Conservation (phyloP, 2,888 invertebrate species). For the Steinernema hermaphroditum region DNA sequence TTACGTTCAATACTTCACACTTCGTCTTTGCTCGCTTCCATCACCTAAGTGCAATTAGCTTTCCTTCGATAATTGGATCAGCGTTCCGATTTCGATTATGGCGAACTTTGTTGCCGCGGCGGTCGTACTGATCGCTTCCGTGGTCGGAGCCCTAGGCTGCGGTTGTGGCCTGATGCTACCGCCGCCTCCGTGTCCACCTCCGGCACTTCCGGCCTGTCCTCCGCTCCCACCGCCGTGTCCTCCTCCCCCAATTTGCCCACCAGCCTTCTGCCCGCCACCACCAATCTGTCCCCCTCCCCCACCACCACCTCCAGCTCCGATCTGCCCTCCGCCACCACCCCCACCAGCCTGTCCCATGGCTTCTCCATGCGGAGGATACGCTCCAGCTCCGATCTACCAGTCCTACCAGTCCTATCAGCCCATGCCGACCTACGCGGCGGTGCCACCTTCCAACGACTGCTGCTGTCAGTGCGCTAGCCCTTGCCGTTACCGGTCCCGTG, state of each 20-base stretch:
- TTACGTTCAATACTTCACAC: conserved; percentile 25
- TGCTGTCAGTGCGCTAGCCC: conserved; percentile 60
- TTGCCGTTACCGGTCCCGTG: conserved; percentile 55
- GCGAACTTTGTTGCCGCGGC: background rate
- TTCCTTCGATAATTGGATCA: background rate
- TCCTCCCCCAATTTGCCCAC: conserved; percentile 28
- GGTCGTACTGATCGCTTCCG: background rate
- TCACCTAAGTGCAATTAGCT: conserved; percentile 18
- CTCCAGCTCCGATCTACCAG: conserved; percentile 51
- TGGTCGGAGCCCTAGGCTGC: conserved; percentile 1
- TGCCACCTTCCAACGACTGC: conserved; percentile 54
- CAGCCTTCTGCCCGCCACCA: conserved; percentile 33
- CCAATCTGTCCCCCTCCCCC: conserved; percentile 24
- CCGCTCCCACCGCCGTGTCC: conserved; percentile 30
- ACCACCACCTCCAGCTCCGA: conserved; percentile 14
- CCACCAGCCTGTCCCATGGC: conserved; percentile 26
- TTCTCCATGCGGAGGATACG: conserved; percentile 35
- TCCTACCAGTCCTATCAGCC: conserved; percentile 42
- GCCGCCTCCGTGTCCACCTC: conserved; percentile 31
- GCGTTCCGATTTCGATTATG: background rate
- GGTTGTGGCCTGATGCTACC: conserved; percentile 18
- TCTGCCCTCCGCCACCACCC: conserved; percentile 32
- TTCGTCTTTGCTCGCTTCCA: background rate
- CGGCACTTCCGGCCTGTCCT: conserved; percentile 22
- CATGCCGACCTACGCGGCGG: conserved; percentile 42